Base-by-base conservation (phyloP, 2,888 invertebrate species). In the Eupeodes luniger region DNA sequence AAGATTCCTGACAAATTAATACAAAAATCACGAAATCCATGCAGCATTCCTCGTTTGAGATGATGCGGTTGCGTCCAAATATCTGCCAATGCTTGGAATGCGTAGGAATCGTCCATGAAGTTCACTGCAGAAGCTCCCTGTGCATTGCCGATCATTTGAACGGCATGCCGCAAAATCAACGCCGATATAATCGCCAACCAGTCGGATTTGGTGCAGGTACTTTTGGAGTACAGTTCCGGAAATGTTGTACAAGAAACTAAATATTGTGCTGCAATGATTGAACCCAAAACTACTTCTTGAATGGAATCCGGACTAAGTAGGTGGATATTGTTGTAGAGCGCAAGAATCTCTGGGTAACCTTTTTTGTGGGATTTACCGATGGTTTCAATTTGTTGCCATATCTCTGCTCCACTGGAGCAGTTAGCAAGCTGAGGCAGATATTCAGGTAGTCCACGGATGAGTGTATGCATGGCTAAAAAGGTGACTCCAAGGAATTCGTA, bases 1-100 rank as follows among this genome's bases (percentile, higher is more conserved):
- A 97, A 98, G 91, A 98, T 96, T 0, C 96, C 98, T 3, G 97
- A 96, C 0, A 97, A 98, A 66, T 95, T 93, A 57, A 95, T 92
- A 74, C 94, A 90, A 87, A 94, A 93, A 3, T 91, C 40, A 2
- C 89, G 78, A 4, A 92, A 91, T 74, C 86, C 89, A 67, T 92
- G 92, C 70, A 93, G 86, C 53, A 49, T 88, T 0, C 92, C 92
- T 9, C 87, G 82, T 49, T 85, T 89, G 4, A 92, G 81, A 47
- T 90, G 93, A 14, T 80, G 78, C 0, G 92, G 91, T 9, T 81
- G 67, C 0, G 61, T 16, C 93, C 93, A 93, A 1, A 93, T 61
- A 2, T 86, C 64, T 0, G 91, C 82, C 12, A 90, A 90, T 57
- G 92, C 61, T 0, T 89, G 69, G 53, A 91, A 91, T 0, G 90